Percentiles rank a stretch among this genome's conserved stretches.
Conservation (phyloP, 2,888 invertebrate species). For the Drosophila borborema region DNA sequence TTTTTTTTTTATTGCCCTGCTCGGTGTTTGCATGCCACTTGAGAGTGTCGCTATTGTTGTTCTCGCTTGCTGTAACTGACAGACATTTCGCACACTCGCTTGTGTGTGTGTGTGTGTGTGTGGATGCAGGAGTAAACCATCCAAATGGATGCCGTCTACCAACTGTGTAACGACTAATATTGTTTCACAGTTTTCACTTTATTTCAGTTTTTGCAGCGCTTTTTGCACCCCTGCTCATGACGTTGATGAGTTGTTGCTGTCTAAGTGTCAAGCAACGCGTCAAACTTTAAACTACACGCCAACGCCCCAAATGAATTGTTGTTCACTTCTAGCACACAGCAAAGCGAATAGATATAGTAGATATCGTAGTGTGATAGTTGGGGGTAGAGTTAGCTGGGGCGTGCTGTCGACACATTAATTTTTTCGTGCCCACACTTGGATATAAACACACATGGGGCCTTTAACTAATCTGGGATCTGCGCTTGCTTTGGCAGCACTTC, state of each 20-base stretch:
- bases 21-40: constrained; percentile 33
- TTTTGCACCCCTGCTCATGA: constrained; percentile 58
- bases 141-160: constrained; percentile 20
- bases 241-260: constrained; percentile 82
- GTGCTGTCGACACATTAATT: constrained; percentile 74
- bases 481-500: constrained; percentile 74
- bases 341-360: neutral
- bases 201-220: constrained; percentile 37
- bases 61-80: constrained; percentile 41
- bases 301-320: constrained; percentile 73
- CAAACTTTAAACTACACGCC: constrained; percentile 80
- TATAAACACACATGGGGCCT: constrained; percentile 14
- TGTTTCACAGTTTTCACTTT: constrained; percentile 68
- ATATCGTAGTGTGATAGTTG: neutral
- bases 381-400: constrained; percentile 8
- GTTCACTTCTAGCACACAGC: constrained; percentile 30
- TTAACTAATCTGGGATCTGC: constrained; percentile 71
- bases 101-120: neutral
- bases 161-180: constrained; percentile 67
- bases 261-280: constrained; percentile 81
- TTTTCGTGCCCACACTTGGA: constrained; percentile 11
- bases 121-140: constrained; percentile 35
- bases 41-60: constrained; percentile 24
- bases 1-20: neutral
- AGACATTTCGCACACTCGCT: constrained; percentile 34